Base-by-base conservation (phyloP, 2,797 vertebrate species). In the Hipposideros larvatus region DNA sequence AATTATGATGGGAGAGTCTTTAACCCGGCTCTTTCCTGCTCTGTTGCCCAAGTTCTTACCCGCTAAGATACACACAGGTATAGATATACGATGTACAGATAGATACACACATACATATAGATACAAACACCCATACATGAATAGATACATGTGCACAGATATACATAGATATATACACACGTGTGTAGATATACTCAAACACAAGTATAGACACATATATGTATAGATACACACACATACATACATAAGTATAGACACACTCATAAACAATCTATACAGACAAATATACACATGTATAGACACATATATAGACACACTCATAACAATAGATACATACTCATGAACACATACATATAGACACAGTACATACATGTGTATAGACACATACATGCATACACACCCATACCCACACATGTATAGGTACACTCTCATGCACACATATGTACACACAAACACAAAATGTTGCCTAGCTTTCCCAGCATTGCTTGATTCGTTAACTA, bases 51-150 rank as follows among this genome's bases (percentile, higher is more conserved):
- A 21, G n/a, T 18, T 61, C 19, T 80, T 90, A 82, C 73, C 1
- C 1, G 51, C n/a, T 92, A 63, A 24, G 28, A 61, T 41, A 70
- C 24, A 87, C 4, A 48, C 9, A 68, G 0, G 13, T 70, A 70
- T 28, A 65, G 57, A 79, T n/a, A 65, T 28, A 89, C 37, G 71
- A 55, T 55, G 53, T 55, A 18, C 28, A 73, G 13, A n/a, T 1
- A n/a, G 7, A 61, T 4, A 34, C 11, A 31, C 14, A 63, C 16
- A n/a, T 26, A 51, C 16, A 28, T 22, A 51, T 18, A 79, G 55
- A 34, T 11, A 65, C 8, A 41, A 1, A 53, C 22, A 3, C 2
- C 14, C 1, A 1, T 65, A 21, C 9, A 57, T 11, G n/a, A 2
- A 80, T 74, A 24, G 11, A 59, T n/a, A 19, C 28, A 75, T 19